phyloP scores from a whole-genome alignment of 1,140 invertebrate genomes.

The Heliconius hewitsoni region DNA sequence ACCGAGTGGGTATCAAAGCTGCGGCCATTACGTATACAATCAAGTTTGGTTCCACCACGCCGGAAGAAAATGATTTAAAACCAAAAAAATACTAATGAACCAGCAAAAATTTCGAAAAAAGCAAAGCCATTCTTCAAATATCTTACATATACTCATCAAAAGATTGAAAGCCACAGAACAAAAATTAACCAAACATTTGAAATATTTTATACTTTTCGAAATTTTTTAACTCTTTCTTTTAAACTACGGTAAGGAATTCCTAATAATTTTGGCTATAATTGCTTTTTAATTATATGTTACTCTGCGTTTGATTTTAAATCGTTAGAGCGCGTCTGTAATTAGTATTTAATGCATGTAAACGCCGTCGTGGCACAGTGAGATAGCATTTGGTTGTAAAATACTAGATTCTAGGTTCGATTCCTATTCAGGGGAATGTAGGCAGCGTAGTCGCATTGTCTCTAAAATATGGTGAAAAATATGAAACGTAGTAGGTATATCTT shows the following conservation, averaged over 20 bases:
- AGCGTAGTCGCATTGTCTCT: too few species aligned
- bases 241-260: neutral
- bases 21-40: too few species aligned
- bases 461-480: too few species aligned
- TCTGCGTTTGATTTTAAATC: neutral
- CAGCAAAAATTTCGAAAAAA: too few species aligned
- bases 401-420: neutral
- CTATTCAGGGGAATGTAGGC: neutral
- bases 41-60: too few species aligned
- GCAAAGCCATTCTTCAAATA: neutral
- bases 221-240: constrained; percentile 32
- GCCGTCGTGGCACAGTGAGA: neutral
- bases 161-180: constrained; percentile 28
- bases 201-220: constrained; percentile 40
- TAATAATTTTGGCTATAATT: constrained; percentile 31
- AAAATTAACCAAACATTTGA: constrained; percentile 32
- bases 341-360: neutral
- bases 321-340: constrained; percentile 5
- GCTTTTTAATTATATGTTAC: constrained; percentile 35
- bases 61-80: too few species aligned
- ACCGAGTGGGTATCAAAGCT: too few species aligned
- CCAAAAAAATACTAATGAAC: too few species aligned
- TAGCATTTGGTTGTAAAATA: too few species aligned
- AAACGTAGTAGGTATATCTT: too few species aligned
- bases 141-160: neutral